These are phyloP conservation scores for Acomys russatus DNA, from an alignment of 2,797 vertebrate species.

Conservation along the genomic window DNA sequence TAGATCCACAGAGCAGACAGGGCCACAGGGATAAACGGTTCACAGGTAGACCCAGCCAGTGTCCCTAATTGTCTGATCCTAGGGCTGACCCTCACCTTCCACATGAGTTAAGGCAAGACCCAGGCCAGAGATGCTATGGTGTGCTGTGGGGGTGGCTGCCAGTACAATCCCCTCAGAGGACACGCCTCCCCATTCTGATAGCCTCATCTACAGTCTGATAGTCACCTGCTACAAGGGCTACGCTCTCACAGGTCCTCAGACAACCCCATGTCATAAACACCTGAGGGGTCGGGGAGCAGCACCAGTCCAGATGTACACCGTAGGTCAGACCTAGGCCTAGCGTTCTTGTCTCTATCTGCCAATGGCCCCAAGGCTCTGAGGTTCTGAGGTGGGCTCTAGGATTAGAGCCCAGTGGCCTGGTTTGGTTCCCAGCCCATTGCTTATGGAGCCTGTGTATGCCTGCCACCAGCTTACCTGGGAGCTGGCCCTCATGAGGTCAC, in stretches of 20 bases:
- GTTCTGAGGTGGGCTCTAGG: background rate
- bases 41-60: background rate
- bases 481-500: background rate
- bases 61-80: too few relatives aligned
- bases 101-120: too few relatives aligned
- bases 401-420: rapidly evolving
- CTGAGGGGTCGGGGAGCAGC: rapidly evolving
- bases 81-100: background rate
- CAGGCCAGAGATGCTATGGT: background rate
- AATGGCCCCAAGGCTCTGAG: background rate
- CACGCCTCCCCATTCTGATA: rapidly evolving
- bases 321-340: background rate
- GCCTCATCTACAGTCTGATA: background rate
- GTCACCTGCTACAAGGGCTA: background rate
- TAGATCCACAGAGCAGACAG: background rate
- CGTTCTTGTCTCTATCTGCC: background rate
- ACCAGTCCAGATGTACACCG: background rate
- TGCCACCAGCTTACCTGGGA: background rate
- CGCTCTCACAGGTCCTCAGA: background rate
- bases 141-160: background rate
- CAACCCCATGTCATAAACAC: background rate
- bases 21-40: background rate
- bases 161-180: background rate
- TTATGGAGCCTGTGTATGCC: background rate
- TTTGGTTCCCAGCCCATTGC: too few relatives aligned